Conservation (phyloP, 2,888 invertebrate genomes). For the Noctua janthina region DNA sequence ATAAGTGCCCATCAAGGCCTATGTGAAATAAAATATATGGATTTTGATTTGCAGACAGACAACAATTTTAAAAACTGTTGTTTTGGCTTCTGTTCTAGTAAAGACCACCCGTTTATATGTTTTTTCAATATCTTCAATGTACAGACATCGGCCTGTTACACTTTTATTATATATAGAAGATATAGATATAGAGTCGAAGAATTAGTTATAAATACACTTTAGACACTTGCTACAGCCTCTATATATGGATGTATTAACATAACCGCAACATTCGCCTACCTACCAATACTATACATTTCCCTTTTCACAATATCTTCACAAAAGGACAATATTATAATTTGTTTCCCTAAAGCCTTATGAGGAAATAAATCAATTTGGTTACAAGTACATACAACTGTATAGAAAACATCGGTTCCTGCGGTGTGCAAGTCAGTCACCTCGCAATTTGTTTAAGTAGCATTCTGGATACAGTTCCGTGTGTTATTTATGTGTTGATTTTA, state of each 20-base stretch:
- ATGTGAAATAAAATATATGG: too few species aligned
- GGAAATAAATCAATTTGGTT: conserved; percentile 65
- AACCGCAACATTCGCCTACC: not conserved
- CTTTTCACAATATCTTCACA: conserved; percentile 15
- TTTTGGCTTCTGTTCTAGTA: too few species aligned
- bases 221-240: not conserved
- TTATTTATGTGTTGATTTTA: conserved; percentile 35
- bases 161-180: too few species aligned
- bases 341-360: conserved; percentile 24
- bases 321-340: conserved; percentile 48
- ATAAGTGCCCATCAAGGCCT: too few species aligned
- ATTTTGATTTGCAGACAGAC: too few species aligned
- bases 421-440: conserved; percentile 46
- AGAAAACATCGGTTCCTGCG: conserved; percentile 50
- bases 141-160: too few species aligned
- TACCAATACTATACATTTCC: not conserved
- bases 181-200: too few species aligned
- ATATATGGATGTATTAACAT: not conserved
- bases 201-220: not conserved
- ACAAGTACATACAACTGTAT: conserved; percentile 40
- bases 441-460: conserved; percentile 58
- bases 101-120: too few species aligned
- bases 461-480: conserved; percentile 20
- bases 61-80: too few species aligned
- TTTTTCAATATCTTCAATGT: too few species aligned